Evolutionary conservation across 1,140 invertebrate species (phyloP).

Genomic region (Drosophila oshimai): DNA sequence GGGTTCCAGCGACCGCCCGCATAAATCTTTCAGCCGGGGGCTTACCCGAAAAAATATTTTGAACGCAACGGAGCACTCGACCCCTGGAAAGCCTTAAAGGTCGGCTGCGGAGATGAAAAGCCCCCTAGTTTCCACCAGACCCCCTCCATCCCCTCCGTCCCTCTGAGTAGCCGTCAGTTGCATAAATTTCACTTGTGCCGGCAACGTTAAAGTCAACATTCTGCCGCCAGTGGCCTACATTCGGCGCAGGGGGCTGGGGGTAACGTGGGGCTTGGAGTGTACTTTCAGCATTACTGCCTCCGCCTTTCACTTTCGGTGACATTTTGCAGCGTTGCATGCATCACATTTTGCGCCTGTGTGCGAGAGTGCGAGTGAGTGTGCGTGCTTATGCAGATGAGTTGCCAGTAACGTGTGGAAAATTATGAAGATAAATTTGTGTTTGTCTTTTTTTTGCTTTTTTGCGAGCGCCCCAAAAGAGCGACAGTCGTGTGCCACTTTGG

Average conservation of each 20-base stretch:
- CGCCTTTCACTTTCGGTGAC: slow-evolving; percentile 74
- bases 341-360: slow-evolving; percentile 12
- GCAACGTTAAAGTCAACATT: slow-evolving; percentile 79
- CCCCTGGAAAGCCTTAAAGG: slow-evolving; percentile 20
- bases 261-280: slow-evolving; percentile 25
- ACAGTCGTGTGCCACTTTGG: slow-evolving; percentile 52
- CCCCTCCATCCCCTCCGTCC: not conserved
- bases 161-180: slow-evolving; percentile 59
- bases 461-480: slow-evolving; percentile 45
- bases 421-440: slow-evolving; percentile 75
- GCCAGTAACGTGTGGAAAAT: slow-evolving; percentile 71
- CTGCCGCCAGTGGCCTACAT: slow-evolving; percentile 73
- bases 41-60: slow-evolving; percentile 32
- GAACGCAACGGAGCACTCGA: slow-evolving; percentile 5
- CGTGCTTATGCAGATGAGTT: slow-evolving; percentile 73
- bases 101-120: not conserved
- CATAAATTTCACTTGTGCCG: slow-evolving; percentile 74
- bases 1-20: slow-evolving; percentile 27
- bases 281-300: slow-evolving; percentile 60
- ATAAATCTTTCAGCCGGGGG: slow-evolving; percentile 53
- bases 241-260: not conserved
- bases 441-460: slow-evolving; percentile 50
- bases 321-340: slow-evolving; percentile 60
- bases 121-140: not conserved
- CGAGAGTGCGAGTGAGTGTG: slow-evolving; percentile 31